phyloP scores from a whole-genome alignment of 2,888 invertebrate species.

The Tipula vernalis region DNA sequence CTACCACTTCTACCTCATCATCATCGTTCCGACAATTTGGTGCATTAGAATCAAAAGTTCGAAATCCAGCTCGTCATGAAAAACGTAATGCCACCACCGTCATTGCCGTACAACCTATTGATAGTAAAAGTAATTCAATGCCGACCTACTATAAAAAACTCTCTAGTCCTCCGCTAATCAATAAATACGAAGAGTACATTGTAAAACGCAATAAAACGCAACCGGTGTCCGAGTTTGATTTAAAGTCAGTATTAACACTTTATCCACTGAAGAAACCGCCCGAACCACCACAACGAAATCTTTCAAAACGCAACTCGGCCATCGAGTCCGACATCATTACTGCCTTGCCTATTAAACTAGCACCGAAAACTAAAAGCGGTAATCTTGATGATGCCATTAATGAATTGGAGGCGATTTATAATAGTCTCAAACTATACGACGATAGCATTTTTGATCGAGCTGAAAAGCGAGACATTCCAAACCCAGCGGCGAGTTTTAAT shows the following conservation, averaged over 20 bases:
- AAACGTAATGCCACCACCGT: not conserved
- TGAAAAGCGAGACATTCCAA: constrained; percentile 50
- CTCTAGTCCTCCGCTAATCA: constrained; percentile 21
- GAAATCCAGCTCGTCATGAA: not conserved
- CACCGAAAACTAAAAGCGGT: constrained; percentile 42
- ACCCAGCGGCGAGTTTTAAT: constrained; percentile 33
- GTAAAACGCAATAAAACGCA: constrained; percentile 21
- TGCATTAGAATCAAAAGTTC: not conserved
- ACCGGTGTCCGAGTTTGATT: not conserved
- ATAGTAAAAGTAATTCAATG: constrained; percentile 31
- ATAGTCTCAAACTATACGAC: constrained; percentile 72
- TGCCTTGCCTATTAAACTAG: constrained; percentile 23
- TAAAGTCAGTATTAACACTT: not conserved
- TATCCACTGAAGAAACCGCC: constrained; percentile 18
- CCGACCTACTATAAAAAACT: constrained; percentile 26
- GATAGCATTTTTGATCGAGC: constrained; percentile 70
- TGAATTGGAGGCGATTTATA: constrained; percentile 84
- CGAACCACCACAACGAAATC: constrained; percentile 27
- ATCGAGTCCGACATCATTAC: constrained; percentile 29
- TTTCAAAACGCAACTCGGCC: constrained; percentile 19
- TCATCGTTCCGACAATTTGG: not conserved
- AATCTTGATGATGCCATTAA: constrained; percentile 79
- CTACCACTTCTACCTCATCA: not conserved
- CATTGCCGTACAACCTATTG: not conserved
- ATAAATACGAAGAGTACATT: constrained; percentile 34